Evolutionary conservation across 2,888 invertebrate genomes (phyloP), one percentile per base, ranked within the genome.

Genomic region (Odontocerum albicorne): DNA sequence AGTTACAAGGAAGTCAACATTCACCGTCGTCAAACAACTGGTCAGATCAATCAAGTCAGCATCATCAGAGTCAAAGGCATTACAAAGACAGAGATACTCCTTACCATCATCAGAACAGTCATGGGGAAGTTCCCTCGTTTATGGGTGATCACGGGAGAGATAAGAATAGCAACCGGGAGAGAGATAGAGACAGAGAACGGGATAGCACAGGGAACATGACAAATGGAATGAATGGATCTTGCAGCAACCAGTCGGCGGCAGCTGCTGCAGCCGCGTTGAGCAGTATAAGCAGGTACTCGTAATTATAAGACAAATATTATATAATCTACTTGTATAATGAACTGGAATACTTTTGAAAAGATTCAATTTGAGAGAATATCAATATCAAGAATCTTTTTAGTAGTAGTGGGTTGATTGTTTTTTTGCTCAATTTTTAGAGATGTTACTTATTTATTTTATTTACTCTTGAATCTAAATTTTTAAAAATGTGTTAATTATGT

Each of bases 281-380:
- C 69, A 83, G 80, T 72, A 84, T 85, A 68, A 86, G 82, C 71
- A 83, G 83, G 83, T 83, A 59, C 77, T 4, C 36, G 10, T 10
- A 17, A 10, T 45, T 3, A n/a, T 27, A 27, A 7, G 27, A 27
- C 4, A 27, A 27, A 27, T n/a, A n/a, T n/a, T n/a, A n/a, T n/a
- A n/a, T n/a, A n/a, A n/a, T n/a, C n/a, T n/a, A n/a, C n/a, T n/a
- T n/a, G n/a, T n/a, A n/a, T n/a, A n/a, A n/a, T n/a, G n/a, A n/a
- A n/a, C n/a, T n/a, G n/a, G n/a, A n/a, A n/a, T n/a, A n/a, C n/a
- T n/a, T n/a, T n/a, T n/a, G n/a, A n/a, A n/a, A n/a, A n/a, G n/a
- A n/a, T n/a, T n/a, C n/a, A n/a, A n/a, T n/a, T n/a, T n/a, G n/a
- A n/a, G n/a, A n/a, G n/a, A n/a, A n/a, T n/a, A n/a, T n/a, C n/a